A percentile compares a stretch with the other conserved stretches of the same genome.
Conservation (phyloP, 37 sponge, comb jelly and placozoan species). For the Eunapius fragilis region DNA sequence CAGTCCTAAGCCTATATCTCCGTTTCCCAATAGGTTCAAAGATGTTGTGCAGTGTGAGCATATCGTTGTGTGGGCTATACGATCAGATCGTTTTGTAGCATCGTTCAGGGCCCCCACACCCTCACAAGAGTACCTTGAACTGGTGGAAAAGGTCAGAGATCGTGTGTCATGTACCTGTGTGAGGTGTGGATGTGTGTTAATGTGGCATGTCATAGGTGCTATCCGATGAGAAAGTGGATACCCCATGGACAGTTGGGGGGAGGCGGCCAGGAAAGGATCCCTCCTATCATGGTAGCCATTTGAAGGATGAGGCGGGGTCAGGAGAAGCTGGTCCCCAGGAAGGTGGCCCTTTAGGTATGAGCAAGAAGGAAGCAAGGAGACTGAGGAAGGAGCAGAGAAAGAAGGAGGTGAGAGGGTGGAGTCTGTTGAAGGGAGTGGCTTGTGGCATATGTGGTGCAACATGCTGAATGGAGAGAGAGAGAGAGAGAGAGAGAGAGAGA, state of each 20-base stretch:
- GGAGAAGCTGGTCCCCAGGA: constrained; percentile 22
- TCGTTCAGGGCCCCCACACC: constrained; percentile 57
- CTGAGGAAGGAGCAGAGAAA: constrained; percentile 57
- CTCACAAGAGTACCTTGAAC: constrained; percentile 42
- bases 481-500: too few species aligned
- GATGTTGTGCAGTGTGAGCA: constrained; percentile 80
- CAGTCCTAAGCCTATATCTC: background rate
- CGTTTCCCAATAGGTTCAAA: constrained; percentile 68
- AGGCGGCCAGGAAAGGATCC: background rate
- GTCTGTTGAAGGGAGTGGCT: too few species aligned
- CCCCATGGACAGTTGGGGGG: constrained; percentile 19
- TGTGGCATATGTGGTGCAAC: too few species aligned
- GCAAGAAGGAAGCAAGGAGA: constrained; percentile 82
- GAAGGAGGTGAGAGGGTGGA: constrained; percentile 51
- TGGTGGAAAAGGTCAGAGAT: constrained; percentile 35
- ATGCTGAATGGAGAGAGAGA: too few species aligned
- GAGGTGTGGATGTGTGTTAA: too few species aligned
- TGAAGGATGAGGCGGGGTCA: background rate
- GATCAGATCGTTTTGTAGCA: constrained; percentile 28
- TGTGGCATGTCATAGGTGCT: background rate
- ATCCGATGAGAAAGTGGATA: background rate
- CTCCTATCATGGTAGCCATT: background rate
- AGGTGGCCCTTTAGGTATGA: constrained; percentile 22
- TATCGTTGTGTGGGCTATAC: constrained; percentile 75
- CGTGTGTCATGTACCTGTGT: background rate